Conservation (phyloP, 1,140 invertebrate species). For the Hestina assimilis region DNA sequence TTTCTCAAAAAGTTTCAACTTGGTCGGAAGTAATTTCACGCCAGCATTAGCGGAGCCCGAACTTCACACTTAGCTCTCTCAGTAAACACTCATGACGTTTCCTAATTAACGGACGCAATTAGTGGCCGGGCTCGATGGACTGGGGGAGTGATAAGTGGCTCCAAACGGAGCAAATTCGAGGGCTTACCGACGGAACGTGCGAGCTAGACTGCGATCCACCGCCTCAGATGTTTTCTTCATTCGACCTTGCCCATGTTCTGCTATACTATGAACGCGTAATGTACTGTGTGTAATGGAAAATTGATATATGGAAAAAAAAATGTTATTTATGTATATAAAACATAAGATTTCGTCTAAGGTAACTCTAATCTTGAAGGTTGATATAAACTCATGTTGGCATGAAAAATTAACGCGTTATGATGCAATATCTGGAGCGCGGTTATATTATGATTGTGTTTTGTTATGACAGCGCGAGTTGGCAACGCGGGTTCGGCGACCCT, state of each 20-base stretch:
- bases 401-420: slow-evolving; percentile 35
- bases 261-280: neutral
- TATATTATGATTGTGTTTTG: slow-evolving; percentile 70
- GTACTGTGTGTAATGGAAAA: neutral
- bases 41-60: slow-evolving; percentile 61
- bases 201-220: slow-evolving; percentile 31
- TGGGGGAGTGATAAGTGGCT: slow-evolving; percentile 63
- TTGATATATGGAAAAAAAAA: too few species aligned
- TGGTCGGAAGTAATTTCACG: slow-evolving; percentile 69
- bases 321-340: too few species aligned
- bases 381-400: slow-evolving; percentile 2
- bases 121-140: slow-evolving; percentile 60
- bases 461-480: slow-evolving; percentile 71
- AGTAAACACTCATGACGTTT: slow-evolving; percentile 77
- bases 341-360: too few species aligned
- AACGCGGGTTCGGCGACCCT: slow-evolving; percentile 73
- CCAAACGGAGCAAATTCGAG: slow-evolving; percentile 65
- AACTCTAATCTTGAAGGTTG: too few species aligned
- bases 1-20: slow-evolving; percentile 75
- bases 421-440: slow-evolving; percentile 45
- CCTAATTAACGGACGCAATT: slow-evolving; percentile 78
- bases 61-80: slow-evolving; percentile 76
- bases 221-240: slow-evolving; percentile 15
- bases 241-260: slow-evolving; percentile 5
- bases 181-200: slow-evolving; percentile 53